A percentile compares a stretch with the other conserved stretches of the same genome.
phyloP scores from a whole-genome alignment of 1,140 invertebrate species.

The Zophobas morio region DNA sequence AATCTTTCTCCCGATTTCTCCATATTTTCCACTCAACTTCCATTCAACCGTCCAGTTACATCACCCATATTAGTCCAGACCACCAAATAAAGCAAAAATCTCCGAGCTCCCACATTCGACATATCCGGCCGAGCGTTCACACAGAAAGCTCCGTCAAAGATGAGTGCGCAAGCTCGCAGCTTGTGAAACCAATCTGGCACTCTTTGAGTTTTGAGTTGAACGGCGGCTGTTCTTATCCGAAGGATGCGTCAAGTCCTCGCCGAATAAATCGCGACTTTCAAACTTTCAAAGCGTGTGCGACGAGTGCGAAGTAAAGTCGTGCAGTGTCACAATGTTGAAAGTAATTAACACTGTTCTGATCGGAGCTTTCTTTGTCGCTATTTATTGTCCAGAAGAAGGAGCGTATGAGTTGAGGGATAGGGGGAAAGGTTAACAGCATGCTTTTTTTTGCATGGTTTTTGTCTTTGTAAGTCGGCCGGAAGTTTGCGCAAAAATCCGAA shows the following conservation, averaged over 20 bases:
- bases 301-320: conserved; percentile 5
- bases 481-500: background rate
- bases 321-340: conserved; percentile 21
- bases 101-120: conserved; percentile 23
- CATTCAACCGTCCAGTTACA: too few species aligned
- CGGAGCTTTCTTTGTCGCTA: conserved; percentile 42
- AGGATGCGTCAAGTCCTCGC: conserved; percentile 47
- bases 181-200: conserved; percentile 34
- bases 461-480: background rate
- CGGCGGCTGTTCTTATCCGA: conserved; percentile 49
- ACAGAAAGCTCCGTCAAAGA: conserved; percentile 39
- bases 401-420: conserved; percentile 50
- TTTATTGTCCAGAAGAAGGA: conserved; percentile 33
- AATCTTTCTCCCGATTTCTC: too few species aligned
- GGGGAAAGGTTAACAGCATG: conserved; percentile 49
- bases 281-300: background rate
- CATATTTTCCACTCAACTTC: too few species aligned
- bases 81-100: background rate
- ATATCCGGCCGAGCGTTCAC: conserved; percentile 22
- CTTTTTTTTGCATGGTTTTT: conserved; percentile 24
- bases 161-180: conserved; percentile 42
- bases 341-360: conserved; percentile 33
- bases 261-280: conserved; percentile 44
- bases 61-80: too few species aligned
- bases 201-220: conserved; percentile 35